Base-by-base conservation (phyloP, 2,888 invertebrate species). In the Sinopyrophorus schimmeli region DNA sequence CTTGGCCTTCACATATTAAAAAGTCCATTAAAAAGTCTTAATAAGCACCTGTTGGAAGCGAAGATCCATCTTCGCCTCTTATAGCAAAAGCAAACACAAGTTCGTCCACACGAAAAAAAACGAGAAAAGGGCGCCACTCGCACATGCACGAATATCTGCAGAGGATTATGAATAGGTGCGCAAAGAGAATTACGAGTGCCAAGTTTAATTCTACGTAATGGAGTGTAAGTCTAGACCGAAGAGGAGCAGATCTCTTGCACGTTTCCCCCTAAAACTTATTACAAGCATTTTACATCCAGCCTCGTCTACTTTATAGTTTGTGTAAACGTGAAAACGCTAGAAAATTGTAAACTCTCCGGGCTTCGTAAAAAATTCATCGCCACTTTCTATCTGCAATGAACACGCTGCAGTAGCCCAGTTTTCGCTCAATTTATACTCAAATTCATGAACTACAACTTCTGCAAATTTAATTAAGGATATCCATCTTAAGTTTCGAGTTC, bases 331-430 rank as follows among this genome's bases (percentile, higher is more conserved):
- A 30, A 41, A 41, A 41, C 31, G 41, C 30, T 20, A 41, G 30
- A 42, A 42, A 42, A 42, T 42, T 42, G 42, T 32, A 42, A 40
- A 32, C 42, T 42, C 42, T 30, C 30, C 31, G 14, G 23, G 32
- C 23, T 11, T 42, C 32, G 24, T 32, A 32, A 31, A 32, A 24
- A 42, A 32, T 42, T 42, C 32, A 42, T 42, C 32, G 9, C 42
- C 32, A 42, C 32, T 32, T 42, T 32, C 32, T 42, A 42, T 42
- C 26, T 16, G 21, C 41, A 41, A 10, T 23, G 14, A 18, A 10
- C 35, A 7, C 9, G 7, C 16, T 24, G 35, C 35, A n/a, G 20
- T 16, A 42, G 9, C 41, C 21, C 30, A 23, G 40, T 39, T 39
- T 27, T 18, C 28, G 9, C 12, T 27, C 10, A 3, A 3, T 11